Evolutionary conservation across 37 sponge, comb jelly and placozoan species (phyloP).

Genomic region (Corticium candelabrum): DNA sequence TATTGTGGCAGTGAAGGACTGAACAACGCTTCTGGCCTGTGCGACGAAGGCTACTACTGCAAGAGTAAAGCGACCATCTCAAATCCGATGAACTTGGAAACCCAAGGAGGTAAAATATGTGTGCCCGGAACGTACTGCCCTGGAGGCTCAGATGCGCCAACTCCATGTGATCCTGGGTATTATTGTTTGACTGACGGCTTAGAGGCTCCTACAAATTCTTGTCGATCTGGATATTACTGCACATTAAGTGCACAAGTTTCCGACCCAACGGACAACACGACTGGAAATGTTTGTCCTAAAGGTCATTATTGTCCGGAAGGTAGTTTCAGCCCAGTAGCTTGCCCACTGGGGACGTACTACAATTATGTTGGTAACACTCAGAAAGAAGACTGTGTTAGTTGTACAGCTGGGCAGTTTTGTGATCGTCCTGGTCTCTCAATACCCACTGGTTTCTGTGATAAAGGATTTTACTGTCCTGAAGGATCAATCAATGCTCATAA

Average conservation of each 20-base stretch:
- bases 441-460: slow-evolving; percentile 16
- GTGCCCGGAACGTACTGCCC: not conserved
- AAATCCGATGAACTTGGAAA: not conserved
- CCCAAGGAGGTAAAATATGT: not conserved
- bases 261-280: not conserved
- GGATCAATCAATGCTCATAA: slow-evolving; percentile 17
- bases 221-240: not conserved
- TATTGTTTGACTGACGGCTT: not conserved
- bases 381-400: not conserved
- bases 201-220: not conserved
- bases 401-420: not conserved
- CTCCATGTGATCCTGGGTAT: slow-evolving; percentile 6
- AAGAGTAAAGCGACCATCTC: not conserved
- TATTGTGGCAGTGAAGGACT: not conserved
- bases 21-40: not conserved
- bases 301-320: slow-evolving; percentile 18
- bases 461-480: slow-evolving; percentile 27
- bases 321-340: not conserved
- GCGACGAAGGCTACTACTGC: not conserved
- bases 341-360: not conserved
- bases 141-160: not conserved
- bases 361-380: not conserved
- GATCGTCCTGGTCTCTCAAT: slow-evolving; percentile 6
- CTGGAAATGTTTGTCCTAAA: slow-evolving; percentile 15
- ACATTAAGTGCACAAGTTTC: not conserved